Base-by-base conservation (phyloP, 2,888 invertebrate species). In the Dicyrtoma fusca region DNA sequence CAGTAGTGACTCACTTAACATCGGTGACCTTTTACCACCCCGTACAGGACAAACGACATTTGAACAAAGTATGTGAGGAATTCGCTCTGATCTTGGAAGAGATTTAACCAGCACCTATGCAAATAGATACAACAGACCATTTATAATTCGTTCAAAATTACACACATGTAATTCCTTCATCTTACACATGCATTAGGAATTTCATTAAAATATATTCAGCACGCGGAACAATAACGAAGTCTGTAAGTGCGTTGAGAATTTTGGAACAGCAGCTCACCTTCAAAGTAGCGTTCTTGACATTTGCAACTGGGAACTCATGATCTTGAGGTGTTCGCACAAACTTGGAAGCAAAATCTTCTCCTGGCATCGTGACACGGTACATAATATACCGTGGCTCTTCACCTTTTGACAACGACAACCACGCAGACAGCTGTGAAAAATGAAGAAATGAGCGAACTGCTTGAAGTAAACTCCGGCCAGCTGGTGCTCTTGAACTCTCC, bases 371-470 rank as follows among this genome's bases (percentile, higher is more conserved):
- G 69, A 90, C 85, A 85, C 89, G 88, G 86, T 90, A 91, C 77
- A 88, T 87, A 77, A 90, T 86, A 68, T 84, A 82, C 34, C 82
- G 81, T 4, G 86, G 86, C 23, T 82, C 80, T 45, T 80, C 81
- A 59, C 86, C 86, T 70, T 71, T 71, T 62, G 84, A 83, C 64
- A 84, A 82, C 73, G 84, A 85, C 81, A 91, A 88, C 97, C 97
- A 97, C 70, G 97, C 95, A 65, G 95, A 92, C 79, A 97, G 89
- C 87, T 97, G 97, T 5, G 97, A 97, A 86, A 97, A 97, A 86
- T 96, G 95, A 74, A 97, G 88, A 84, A 95, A 95, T 6, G 97
- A 97, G 76, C 95, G 89, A 62, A 97, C 91, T 64, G 97, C 97
- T 85, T 94, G 94, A 82, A 95, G 88, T 80, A 97, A 86, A 84